These are phyloP conservation scores for Diabrotica balteata DNA, from an alignment of 2,888 invertebrate genomes.

Conservation along the genomic window DNA sequence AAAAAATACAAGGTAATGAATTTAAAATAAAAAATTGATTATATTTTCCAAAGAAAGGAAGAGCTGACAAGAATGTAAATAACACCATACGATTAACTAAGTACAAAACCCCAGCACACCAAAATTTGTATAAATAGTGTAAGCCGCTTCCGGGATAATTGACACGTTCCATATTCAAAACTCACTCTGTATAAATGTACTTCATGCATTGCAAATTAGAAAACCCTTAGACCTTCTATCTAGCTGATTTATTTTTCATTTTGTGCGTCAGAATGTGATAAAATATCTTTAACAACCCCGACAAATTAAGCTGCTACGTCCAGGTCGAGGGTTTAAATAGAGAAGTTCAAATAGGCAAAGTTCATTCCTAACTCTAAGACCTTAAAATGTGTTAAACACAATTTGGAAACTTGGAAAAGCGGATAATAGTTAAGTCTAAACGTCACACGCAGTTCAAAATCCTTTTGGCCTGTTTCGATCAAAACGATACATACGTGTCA, in stretches of 20 bases:
- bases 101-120: not conserved
- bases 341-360: too few species aligned
- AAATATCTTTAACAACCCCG: too few species aligned
- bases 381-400: conserved; percentile 8
- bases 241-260: too few species aligned
- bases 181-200: not conserved
- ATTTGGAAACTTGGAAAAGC: conserved; percentile 6
- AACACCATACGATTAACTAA: not conserved
- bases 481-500: too few species aligned
- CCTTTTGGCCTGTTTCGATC: too few species aligned
- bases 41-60: not conserved
- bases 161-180: not conserved
- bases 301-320: too few species aligned
- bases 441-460: not conserved
- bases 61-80: not conserved
- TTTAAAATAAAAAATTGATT: not conserved
- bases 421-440: conserved; percentile 3
- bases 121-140: not conserved
- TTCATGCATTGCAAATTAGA: too few species aligned
- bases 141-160: not conserved
- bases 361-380: too few species aligned
- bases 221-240: too few species aligned
- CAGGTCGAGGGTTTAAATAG: too few species aligned
- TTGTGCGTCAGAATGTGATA: too few species aligned
- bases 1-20: not conserved